Evolutionary conservation across 2,797 vertebrate species (phyloP), one percentile per base, ranked within the genome.

Genomic region (Taeniopygia guttata): DNA sequence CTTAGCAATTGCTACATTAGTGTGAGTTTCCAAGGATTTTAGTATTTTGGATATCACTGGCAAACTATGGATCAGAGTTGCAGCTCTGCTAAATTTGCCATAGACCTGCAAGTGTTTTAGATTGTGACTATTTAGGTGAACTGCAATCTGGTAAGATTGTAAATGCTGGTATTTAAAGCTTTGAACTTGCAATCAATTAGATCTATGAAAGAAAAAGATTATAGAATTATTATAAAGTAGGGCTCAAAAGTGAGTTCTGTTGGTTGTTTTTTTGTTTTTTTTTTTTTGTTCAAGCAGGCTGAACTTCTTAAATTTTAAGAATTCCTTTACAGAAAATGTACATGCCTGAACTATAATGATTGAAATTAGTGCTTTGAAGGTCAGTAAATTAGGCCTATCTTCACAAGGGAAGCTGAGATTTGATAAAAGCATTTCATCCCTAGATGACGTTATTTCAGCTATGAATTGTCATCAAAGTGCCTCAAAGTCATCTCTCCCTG

Each of bases 371-470:
- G 16, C 64, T 91, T 93, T 90, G 90, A 88, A 89, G 76, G 78
- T 89, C 73, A 95, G 34, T 85, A 91, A 81, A 88, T 54, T 69
- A 88, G 69, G 36, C 66, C n/a, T 93, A n/a, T 13, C 58, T 94
- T 84, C 74, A 79, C 51, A 55, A 40, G 51, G 26, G 51, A 84
- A 88, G 29, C 21, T 66, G 80, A 80, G 67, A 45, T 84, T 62
- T 66, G 54, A 38, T 74, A n/a, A 66, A 89, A 78, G 21, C 4
- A 26, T 69, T 81, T 84, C 42, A 52, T 83, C 36, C 26, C 30
- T 80, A 58, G 58, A 30, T 68, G 16, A 76, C 0, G 0, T 55
- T 52, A 62, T 88, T 93, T 84, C 76, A 89, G 34, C 80, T 86
- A 5, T n/a, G 51, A 90, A 58, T 64, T 90, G 85, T 73, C 51